Conservation (phyloP, 2,888 invertebrate genomes). For the Lasioglossum lativentre region DNA sequence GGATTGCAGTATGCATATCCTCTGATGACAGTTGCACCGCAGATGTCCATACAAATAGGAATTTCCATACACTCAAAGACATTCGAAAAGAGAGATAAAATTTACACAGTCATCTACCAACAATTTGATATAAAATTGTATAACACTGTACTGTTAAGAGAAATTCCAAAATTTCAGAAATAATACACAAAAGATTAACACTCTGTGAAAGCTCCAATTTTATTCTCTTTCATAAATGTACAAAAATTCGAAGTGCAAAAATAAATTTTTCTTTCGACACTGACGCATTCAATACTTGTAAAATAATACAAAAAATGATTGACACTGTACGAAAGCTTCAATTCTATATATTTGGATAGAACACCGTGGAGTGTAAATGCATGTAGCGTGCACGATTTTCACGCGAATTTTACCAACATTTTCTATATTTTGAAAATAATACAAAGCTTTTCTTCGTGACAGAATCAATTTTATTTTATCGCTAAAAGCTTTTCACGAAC, state of each 20-base stretch:
- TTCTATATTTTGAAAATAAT: not conserved
- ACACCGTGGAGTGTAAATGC: not conserved
- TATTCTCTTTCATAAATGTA: not conserved
- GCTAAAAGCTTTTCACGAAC: not conserved
- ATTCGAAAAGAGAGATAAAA: not conserved
- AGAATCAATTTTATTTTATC: not conserved
- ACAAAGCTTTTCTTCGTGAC: not conserved
- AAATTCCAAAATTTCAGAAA: not conserved
- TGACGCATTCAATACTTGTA: not conserved
- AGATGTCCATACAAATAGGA: not conserved
- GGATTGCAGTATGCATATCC: not conserved
- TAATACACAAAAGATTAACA: not conserved
- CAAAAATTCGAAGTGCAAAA: not conserved
- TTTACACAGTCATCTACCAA: not conserved
- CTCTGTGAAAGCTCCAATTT: not conserved
- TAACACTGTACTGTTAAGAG: not conserved
- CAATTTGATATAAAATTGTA: accelerated
- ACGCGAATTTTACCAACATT: not conserved
- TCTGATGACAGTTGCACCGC: not conserved
- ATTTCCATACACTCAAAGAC: not conserved
- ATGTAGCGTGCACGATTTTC: not conserved
- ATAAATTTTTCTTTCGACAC: not conserved
- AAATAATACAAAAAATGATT: not conserved
- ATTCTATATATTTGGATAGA: not conserved
- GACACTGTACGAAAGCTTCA: not conserved